Base-by-base conservation (phyloP, 2,113 vertebrate species). In the Oceanites oceanicus region DNA sequence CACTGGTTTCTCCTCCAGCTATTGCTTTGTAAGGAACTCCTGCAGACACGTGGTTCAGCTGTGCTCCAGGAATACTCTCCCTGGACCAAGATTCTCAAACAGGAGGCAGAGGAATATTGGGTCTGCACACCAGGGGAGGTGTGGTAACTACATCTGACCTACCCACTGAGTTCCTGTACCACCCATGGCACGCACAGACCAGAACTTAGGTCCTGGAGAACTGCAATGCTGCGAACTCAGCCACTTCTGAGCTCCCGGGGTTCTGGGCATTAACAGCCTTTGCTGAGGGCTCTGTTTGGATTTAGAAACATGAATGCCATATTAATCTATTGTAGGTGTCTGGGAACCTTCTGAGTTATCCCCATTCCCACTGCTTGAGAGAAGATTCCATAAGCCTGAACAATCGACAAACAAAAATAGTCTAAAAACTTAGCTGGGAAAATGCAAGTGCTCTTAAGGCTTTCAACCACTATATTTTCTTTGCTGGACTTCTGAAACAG, bases 31-130 rank as follows among this genome's bases (percentile, higher is more conserved):
- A 68, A 36, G n/a, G 38, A 65, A 44, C 44, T 11, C 20, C 23
- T 38, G 50, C 71, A 68, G 66, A 34, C 18, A 8, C 23, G 27
- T 0, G 11, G 15, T 53, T 78, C 44, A 74, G 53, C 22, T 2
- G 2, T 1, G 0, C 44, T 83, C 12, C 32, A 23, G 59, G 20
- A 84, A 63, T 13, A 32, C 0, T 0, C 5, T 68, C 14, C 49
- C 29, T 30, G 36, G 27, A 38, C 18, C 44, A 58, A 53, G 49
- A 47, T 79, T 55, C 67, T 70, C 34, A 27, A 34, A 38, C 0
- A 1, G 49, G 23, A 74, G 30, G 22, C 18, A 59, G 58, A 49
- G 17, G 20, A 76, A 61, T 17, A 47, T 9, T 29, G 19, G 15
- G 10, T 62, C 38, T 79, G 49, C 50, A 74, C 66, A 63, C 30